A percentile compares a stretch with the other conserved stretches of the same genome.
phyloP scores from a whole-genome alignment of 2,797 vertebrate species.

The Tolypeutes matacus region DNA sequence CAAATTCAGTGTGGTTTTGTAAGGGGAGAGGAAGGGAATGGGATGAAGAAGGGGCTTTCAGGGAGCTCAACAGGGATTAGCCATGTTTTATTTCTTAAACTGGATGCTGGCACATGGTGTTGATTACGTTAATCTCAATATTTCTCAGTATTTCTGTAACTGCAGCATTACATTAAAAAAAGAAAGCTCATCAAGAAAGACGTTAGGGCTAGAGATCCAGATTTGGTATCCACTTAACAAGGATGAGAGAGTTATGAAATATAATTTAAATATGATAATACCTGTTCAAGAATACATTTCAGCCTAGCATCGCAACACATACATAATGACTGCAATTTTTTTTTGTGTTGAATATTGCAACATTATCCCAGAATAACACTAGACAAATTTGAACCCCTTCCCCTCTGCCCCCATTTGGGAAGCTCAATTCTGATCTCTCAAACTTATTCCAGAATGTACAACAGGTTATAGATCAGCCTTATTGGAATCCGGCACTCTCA shows the following conservation, averaged over 20 bases:
- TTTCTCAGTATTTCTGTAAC: neutral
- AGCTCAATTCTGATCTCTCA: neutral
- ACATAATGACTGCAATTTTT: rapidly evolving
- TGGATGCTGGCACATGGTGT: neutral
- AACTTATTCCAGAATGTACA: neutral
- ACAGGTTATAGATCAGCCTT: neutral
- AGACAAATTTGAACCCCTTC: neutral
- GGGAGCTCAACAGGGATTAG: neutral
- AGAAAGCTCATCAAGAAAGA: slow-evolving; percentile 16
- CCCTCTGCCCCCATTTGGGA: neutral
- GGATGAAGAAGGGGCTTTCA: neutral
- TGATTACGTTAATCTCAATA: neutral
- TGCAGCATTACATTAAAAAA: neutral
- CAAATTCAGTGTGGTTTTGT: neutral
- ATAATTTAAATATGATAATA: neutral
- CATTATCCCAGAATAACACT: neutral
- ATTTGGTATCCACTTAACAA: neutral
- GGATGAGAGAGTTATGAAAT: neutral
- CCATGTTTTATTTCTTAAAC: neutral
- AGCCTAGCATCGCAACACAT: neutral
- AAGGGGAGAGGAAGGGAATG: neutral
- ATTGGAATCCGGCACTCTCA: neutral
- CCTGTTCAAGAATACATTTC: neutral
- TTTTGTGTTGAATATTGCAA: too few relatives aligned
- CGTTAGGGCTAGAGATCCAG: neutral